A percentile compares a stretch with the other conserved stretches of the same genome.
Conservation (phyloP, 64 coral and sea anemone genomes). For the Exaiptasia diaphana region DNA sequence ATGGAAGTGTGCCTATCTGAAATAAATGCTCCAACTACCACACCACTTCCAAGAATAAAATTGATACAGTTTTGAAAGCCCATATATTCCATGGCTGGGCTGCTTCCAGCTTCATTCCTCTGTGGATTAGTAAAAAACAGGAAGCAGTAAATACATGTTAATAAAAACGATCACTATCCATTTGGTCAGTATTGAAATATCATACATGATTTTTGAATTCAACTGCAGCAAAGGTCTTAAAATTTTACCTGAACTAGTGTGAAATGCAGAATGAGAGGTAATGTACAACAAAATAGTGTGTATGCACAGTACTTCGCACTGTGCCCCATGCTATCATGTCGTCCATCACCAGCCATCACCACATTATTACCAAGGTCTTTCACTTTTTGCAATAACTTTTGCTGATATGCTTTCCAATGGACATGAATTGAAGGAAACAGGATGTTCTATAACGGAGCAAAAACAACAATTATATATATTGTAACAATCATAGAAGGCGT, state of each 20-base stretch:
- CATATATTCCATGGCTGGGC: constrained; percentile 29
- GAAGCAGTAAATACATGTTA: too few species aligned
- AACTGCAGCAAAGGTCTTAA: neutral
- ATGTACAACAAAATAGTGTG: neutral
- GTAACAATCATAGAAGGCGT: neutral
- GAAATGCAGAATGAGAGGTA: neutral
- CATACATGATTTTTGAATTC: too few species aligned
- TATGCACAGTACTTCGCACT: constrained; percentile 18
- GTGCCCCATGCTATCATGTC: constrained; percentile 34
- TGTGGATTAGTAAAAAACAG: too few species aligned
- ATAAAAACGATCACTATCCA: too few species aligned
- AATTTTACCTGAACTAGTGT: neutral
- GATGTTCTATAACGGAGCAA: neutral
- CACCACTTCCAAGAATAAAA: constrained; percentile 37
- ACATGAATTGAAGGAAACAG: constrained; percentile 5
- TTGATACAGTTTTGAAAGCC: constrained; percentile 34
- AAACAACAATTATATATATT: neutral
- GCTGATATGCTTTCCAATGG: constrained; percentile 15
- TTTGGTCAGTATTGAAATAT: too few species aligned
- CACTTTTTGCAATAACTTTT: neutral
- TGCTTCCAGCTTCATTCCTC: constrained; percentile 42
- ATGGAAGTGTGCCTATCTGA: constrained; percentile 27
- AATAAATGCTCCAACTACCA: constrained; percentile 15
- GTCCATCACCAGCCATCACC: neutral
- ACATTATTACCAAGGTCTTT: neutral